Evolutionary conservation across 64 coral and sea anemone genomes (phyloP), one percentile per base, ranked within the genome.

Genomic region (Montipora efflorescens): DNA sequence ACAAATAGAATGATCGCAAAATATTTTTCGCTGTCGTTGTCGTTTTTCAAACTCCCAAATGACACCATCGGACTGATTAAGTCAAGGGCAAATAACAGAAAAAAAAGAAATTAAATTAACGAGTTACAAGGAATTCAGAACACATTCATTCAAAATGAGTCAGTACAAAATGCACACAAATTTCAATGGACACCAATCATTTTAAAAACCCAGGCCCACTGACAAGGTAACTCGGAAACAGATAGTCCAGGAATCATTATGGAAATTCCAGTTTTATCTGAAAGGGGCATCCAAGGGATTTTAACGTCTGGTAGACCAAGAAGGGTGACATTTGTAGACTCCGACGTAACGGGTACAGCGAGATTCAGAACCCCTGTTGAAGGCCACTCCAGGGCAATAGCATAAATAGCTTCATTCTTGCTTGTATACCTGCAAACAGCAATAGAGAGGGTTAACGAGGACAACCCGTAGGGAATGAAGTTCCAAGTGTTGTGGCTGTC

Each of bases 151-250:
- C 28, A 36, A 36, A 36, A 36, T 36, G 28, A 36, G 28, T 36
- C 28, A 36, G 28, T 36, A 36, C 28, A 36, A 36, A 36, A 36
- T 36, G 28, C 28, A 36, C 28, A 36, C 28, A 66, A 66, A 66
- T 66, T 14, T 76, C 74, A 84, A 7, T 84, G 12, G 0, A 86
- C 66, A 72, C 68, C 8, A 13, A 19, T 72, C 82, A 86, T 86
- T 89, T 21, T 89, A 79, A 89, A 89, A 5, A 89, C 87, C 87
- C 87, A 89, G 25, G 87, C 87, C 87, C 87, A 89, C 25, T 61
- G 21, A 22, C 72, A 77, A 15, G 87, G 87, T 73, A 89, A 20
- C 5, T 89, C 76, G 43, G 18, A 16, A 6, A 58, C 50, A 67
- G 72, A 1, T 15, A 89, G 51, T 2, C 48, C 22, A 21, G 87